These are phyloP conservation scores for Phengaris alcon DNA, from an alignment of 2,888 invertebrate species.

Conservation along the genomic window DNA sequence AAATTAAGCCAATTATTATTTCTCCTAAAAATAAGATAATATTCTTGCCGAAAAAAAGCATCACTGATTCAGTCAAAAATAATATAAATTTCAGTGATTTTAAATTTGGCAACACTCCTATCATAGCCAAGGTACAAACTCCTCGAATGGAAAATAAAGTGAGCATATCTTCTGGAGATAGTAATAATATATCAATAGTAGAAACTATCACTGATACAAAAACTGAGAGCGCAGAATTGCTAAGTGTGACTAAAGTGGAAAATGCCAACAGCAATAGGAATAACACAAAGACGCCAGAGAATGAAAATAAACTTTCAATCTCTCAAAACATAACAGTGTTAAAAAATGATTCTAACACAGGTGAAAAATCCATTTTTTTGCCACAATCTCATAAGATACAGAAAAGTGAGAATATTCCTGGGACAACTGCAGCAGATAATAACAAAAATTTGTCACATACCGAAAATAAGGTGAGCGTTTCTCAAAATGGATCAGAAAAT, in stretches of 20 bases:
- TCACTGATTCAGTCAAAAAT: slow-evolving; percentile 4
- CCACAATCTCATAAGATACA: background rate
- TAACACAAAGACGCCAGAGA: background rate
- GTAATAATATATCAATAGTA: background rate
- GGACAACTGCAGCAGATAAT: background rate
- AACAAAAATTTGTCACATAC: background rate
- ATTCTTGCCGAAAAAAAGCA: background rate
- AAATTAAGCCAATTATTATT: slow-evolving; percentile 5
- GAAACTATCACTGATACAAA: background rate
- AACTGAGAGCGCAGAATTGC: background rate
- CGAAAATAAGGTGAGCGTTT: background rate
- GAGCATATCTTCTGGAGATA: background rate
- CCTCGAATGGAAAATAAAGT: background rate
- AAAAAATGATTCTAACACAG: background rate
- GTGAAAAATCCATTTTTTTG: background rate
- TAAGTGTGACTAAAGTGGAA: background rate
- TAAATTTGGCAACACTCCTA: background rate
- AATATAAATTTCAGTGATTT: background rate
- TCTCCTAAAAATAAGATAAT: slow-evolving; percentile 14
- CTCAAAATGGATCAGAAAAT: background rate
- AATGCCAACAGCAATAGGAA: background rate
- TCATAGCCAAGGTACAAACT: background rate
- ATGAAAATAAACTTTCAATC: background rate
- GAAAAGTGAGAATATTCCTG: background rate
- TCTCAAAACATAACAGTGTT: background rate